These are phyloP conservation scores for Luscinia luscinia DNA, from an alignment of 2,797 vertebrate genomes.

Conservation along the genomic window DNA sequence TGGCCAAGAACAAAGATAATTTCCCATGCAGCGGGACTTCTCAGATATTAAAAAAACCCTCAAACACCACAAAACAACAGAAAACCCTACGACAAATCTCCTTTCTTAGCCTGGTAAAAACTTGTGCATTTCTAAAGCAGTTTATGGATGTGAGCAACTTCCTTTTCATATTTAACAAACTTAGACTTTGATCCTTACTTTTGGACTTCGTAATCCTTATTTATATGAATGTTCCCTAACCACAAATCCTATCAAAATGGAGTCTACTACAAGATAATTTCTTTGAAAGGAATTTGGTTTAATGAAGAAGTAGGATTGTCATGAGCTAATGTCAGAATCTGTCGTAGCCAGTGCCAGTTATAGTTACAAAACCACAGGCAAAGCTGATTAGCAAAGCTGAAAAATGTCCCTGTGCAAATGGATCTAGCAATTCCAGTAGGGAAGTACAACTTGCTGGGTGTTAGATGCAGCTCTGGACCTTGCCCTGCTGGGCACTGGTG, in stretches of 20 bases:
- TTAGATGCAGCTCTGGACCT: slow-evolving; percentile 11
- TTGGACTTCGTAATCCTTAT: background rate
- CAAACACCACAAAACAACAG: background rate
- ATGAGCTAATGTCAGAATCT: background rate
- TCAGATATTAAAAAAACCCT: background rate
- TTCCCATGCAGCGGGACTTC: background rate
- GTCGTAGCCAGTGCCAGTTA: background rate
- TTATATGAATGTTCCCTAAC: rapidly evolving
- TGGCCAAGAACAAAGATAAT: background rate
- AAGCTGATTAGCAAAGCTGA: background rate
- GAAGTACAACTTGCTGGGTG: background rate
- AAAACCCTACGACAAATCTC: background rate
- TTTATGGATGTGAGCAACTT: background rate
- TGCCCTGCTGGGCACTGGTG: slow-evolving; percentile 4
- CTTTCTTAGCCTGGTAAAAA: background rate
- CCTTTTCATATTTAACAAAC: background rate
- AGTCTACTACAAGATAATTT: background rate
- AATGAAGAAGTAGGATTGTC: background rate
- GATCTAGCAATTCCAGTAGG: background rate
- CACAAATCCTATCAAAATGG: background rate
- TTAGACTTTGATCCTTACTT: background rate
- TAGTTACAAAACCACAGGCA: background rate
- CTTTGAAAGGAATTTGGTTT: background rate
- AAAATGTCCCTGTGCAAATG: background rate
- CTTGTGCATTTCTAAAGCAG: background rate